Percentiles rank a stretch among this genome's conserved stretches.
Evolutionary conservation across 2,797 vertebrate genomes (phyloP).

Genomic region (Spondyliosoma cantharus): DNA sequence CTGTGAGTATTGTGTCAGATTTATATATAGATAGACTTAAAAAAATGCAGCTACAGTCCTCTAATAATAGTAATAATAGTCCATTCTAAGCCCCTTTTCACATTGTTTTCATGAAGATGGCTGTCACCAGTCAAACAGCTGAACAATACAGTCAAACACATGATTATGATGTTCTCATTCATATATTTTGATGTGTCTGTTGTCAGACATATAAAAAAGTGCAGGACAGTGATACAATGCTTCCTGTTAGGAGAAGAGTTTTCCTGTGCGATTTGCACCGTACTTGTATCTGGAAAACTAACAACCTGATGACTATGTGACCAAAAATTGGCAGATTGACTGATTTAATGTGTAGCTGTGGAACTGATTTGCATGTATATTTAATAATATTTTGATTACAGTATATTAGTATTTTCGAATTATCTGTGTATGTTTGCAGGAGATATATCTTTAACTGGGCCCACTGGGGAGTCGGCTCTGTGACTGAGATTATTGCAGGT

Average conservation of each 20-base stretch:
- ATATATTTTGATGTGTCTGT: background rate
- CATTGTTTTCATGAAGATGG: background rate
- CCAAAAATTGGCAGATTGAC: background rate
- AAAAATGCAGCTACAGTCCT: background rate
- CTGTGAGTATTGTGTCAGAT: background rate
- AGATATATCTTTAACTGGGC: conserved; percentile 59
- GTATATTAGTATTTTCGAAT: background rate
- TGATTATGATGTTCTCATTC: background rate
- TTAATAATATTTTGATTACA: background rate
- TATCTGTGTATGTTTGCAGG: conserved; percentile 35
- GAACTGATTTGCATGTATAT: background rate
- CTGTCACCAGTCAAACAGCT: background rate
- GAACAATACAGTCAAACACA: background rate
- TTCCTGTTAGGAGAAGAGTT: no score
- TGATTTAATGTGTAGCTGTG: background rate
- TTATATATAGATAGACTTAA: background rate
- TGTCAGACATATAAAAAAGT: background rate
- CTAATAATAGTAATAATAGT: background rate
- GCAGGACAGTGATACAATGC: background rate
- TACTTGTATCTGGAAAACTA: no score
- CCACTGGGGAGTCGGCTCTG: conserved; percentile 47
- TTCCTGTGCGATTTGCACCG: no score
- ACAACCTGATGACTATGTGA: background rate
- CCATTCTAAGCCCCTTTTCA: background rate
- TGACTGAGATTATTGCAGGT: conserved; percentile 60